Base-by-base conservation (phyloP, 2,888 invertebrate genomes). In the Oasisia sp. region DNA sequence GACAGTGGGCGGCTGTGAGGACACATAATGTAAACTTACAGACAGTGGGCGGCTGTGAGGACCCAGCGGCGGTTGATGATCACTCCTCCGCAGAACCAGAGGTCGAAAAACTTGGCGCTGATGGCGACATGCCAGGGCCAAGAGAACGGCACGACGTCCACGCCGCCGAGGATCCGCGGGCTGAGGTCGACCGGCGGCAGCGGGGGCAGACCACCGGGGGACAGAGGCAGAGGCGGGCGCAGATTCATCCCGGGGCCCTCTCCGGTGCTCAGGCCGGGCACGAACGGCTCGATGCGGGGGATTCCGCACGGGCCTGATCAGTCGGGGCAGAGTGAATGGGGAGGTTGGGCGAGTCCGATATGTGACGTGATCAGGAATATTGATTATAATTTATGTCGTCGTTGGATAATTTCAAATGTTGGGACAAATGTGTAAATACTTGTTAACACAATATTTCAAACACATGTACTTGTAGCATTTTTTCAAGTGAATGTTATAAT, bases 51-150 rank as follows among this genome's bases (percentile, higher is more conserved):
- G 19, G 74, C 74, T 19, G 74, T 74, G 19, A 74, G 74, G 74
- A 74, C 74, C 74, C 74, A 74, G 27, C 74, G 74, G 7, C 74
- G 74, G n/a, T 27, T n/a, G 74, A 74, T 14, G 19, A 74, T 74
- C 27, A 74, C 74, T 7, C 74, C 74, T 19, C 74, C 74, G 74
- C 74, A 74, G 27, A 19, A 74, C 74, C 0, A 19, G 27, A 74
- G 4, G 74, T 74, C 74, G 74, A 74, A 74, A 4, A 3, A 14
- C 19, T 90, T 44, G 14, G 32, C 32, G 38, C 44, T 44, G 90
- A 90, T 90, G 90, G 14, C 14, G 38, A 90, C 90, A 2, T 32
- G 38, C 90, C 90, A 90, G 19, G 90, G 90, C 90, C 90, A 90
- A 32, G 90, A 90, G 90, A 38, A 38, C 14, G 90, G 90, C 90